These are phyloP conservation scores for Uropetala carovei DNA, from an alignment of 2,888 invertebrate genomes.

Conservation along the genomic window DNA sequence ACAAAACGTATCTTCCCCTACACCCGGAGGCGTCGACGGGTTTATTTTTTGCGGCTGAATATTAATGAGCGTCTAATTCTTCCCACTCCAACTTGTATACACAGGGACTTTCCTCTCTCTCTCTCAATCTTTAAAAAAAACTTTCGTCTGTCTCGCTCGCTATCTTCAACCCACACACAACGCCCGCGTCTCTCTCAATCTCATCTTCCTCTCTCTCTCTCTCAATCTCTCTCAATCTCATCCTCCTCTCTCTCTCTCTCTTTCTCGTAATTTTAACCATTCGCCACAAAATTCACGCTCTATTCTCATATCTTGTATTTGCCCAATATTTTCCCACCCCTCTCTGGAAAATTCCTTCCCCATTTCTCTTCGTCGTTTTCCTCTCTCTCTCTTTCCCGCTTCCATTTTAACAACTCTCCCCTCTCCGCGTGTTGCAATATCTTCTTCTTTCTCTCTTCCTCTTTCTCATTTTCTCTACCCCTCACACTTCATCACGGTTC, in stretches of 20 bases:
- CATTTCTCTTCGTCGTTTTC: background rate
- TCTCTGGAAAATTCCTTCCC: background rate
- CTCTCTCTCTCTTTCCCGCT: background rate
- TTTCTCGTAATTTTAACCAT: slow-evolving; percentile 5
- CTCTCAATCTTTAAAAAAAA: background rate
- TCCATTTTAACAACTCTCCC: background rate
- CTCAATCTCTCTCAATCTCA: background rate
- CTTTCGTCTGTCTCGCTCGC: background rate
- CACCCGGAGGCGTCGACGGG: background rate
- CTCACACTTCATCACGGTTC: background rate
- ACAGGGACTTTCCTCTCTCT: background rate
- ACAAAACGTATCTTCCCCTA: background rate
- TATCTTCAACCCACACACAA: background rate
- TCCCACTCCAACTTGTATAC: slow-evolving; percentile 28
- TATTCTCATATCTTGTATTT: background rate
- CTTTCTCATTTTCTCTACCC: background rate
- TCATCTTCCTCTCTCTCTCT: background rate
- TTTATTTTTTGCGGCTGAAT: background rate
- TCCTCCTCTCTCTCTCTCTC: background rate
- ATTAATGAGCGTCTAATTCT: slow-evolving; percentile 13
- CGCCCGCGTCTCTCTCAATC: background rate
- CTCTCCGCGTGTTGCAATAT: background rate
- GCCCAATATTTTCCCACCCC: background rate
- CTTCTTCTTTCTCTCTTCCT: background rate
- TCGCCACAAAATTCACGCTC: background rate